These are phyloP conservation scores for Trachelipus rathkii DNA, from an alignment of 1,140 invertebrate genomes.

Conservation along the genomic window DNA sequence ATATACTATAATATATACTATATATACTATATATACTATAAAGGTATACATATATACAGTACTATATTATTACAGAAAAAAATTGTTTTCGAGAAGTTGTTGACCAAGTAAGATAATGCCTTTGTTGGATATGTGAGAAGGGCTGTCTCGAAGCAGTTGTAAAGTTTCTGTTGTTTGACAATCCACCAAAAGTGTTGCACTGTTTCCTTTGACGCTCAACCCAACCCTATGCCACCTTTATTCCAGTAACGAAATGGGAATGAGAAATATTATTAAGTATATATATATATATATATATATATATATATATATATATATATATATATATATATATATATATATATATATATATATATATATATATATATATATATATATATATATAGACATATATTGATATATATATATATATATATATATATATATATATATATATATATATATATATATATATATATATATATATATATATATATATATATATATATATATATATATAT, in stretches of 20 bases:
- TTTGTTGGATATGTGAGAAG: constrained; percentile 58
- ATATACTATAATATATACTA: too few relatives aligned
- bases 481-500: constrained; percentile 10
- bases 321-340: not conserved
- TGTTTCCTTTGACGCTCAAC: constrained; percentile 71
- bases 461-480: not conserved
- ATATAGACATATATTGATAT: too few relatives aligned
- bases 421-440: not conserved
- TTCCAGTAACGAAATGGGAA: constrained; percentile 34
- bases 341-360: not conserved
- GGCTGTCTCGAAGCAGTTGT: constrained; percentile 55
- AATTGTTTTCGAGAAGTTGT: constrained; percentile 63
- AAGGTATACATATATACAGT: too few relatives aligned
- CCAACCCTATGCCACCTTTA: constrained; percentile 72
- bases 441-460: too few relatives aligned
- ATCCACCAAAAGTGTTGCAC: constrained; percentile 68
- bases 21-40: too few relatives aligned
- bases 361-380: too few relatives aligned
- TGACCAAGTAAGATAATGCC: constrained; percentile 70
- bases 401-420: not conserved
- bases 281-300: too few relatives aligned
- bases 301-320: too few relatives aligned
- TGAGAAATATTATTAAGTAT: too few relatives aligned
- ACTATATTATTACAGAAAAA: constrained; percentile 62
- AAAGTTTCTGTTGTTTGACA: constrained; percentile 61